These are phyloP conservation scores for Puffinus mauretanicus DNA, from an alignment of 2,113 vertebrate species.

Conservation along the genomic window DNA sequence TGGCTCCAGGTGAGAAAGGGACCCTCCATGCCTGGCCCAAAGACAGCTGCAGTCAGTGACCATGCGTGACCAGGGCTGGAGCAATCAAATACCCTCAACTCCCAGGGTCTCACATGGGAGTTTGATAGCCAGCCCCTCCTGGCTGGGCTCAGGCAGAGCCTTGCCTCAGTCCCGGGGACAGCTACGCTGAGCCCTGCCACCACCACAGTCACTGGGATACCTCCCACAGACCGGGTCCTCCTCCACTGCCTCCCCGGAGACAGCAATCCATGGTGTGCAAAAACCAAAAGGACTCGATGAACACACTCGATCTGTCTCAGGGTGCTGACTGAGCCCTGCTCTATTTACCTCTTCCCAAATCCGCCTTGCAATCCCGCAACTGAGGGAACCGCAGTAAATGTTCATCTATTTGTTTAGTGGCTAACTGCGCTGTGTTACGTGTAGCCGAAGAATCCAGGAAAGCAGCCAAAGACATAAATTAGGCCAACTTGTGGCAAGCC, in stretches of 20 bases:
- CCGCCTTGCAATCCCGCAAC: not conserved
- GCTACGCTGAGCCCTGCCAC: accelerated
- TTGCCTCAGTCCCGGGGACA: not conserved
- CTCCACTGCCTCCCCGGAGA: not conserved
- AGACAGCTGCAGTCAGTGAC: not conserved
- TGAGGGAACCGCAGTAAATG: not conserved
- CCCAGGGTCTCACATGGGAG: not conserved
- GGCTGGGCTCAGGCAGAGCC: not conserved
- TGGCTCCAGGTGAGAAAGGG: not conserved
- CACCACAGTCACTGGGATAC: not conserved
- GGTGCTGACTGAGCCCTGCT: not conserved
- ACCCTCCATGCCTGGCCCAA: not conserved
- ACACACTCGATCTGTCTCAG: not conserved
- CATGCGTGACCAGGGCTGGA: not conserved
- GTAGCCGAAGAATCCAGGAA: constrained; percentile 45
- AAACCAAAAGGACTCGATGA: not conserved
- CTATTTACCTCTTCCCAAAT: not conserved
- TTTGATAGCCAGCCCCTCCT: not conserved
- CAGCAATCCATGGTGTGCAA: not conserved
- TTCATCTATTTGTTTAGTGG: constrained; percentile 35
- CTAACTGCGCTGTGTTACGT: not conserved
- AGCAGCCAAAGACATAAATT: constrained; percentile 46
- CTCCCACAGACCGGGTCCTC: not conserved
- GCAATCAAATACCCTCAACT: not conserved
- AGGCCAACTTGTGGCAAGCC: constrained; percentile 6